phyloP scores from a whole-genome alignment of 2,888 invertebrate genomes.

The Muscina levida region DNA sequence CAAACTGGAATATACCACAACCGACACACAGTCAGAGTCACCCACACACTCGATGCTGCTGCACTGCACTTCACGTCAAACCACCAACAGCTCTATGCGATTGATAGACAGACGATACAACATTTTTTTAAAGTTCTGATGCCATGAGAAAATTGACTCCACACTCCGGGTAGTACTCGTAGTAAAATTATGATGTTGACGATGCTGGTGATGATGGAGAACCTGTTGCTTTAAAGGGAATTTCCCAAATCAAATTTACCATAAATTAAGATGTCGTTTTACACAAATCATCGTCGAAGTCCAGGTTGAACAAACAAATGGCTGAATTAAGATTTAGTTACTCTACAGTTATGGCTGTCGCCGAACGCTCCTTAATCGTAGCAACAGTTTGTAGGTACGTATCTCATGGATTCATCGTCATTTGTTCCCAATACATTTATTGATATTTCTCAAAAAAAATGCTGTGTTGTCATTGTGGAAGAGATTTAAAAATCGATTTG shows the following conservation, averaged over 20 bases:
- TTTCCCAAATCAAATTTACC: conserved; percentile 47
- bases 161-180: neutral
- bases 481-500: conserved; percentile 36
- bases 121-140: conserved; percentile 4
- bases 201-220: conserved; percentile 19
- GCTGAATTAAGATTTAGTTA: neutral
- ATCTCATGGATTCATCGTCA: conserved; percentile 33
- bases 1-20: too few species aligned
- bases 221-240: conserved; percentile 44
- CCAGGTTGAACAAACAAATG: conserved; percentile 14
- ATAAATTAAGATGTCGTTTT: conserved; percentile 14
- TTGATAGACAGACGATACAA: neutral
- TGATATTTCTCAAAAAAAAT: conserved; percentile 14
- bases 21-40: neutral
- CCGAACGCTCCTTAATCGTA: conserved; percentile 63
- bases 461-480: conserved; percentile 18
- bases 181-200: conserved; percentile 3
- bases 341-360: neutral
- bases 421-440: conserved; percentile 36
- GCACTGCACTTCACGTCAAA: neutral
- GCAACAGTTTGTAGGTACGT: conserved; percentile 33
- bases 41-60: too few species aligned
- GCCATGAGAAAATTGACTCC: conserved; percentile 5
- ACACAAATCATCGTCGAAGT: neutral
- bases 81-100: neutral